A percentile compares a stretch with the other conserved stretches of the same genome.
Evolutionary conservation across 2,888 invertebrate genomes (phyloP).

Genomic region (Chirona hameri): DNA sequence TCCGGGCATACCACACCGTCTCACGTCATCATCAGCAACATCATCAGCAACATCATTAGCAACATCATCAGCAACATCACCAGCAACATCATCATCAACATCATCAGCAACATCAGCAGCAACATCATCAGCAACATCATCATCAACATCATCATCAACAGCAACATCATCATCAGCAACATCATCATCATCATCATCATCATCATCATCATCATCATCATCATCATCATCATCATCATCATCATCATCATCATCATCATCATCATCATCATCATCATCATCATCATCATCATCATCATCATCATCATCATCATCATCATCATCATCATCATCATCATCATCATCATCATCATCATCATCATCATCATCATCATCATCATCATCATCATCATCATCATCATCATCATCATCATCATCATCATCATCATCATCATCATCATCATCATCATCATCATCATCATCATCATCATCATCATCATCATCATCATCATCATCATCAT

Average conservation of each 20-base stretch:
- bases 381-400: neutral
- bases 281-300: conserved; percentile 22
- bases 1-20: too few species aligned
- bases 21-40: too few species aligned
- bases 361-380: conserved; percentile 11
- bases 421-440: neutral
- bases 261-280: conserved; percentile 22
- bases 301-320: conserved; percentile 22
- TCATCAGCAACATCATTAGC: too few species aligned
- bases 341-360: conserved; percentile 22
- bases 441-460: conserved; percentile 22
- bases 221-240: conserved; percentile 22
- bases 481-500: conserved; percentile 22
- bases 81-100: too few species aligned
- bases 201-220: too few species aligned
- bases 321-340: conserved; percentile 22
- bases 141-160: too few species aligned
- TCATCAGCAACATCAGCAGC: too few species aligned
- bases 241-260: conserved; percentile 22
- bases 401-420: neutral
- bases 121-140: too few species aligned
- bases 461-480: conserved; percentile 22
- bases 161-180: too few species aligned
- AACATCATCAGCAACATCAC: too few species aligned
- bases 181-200: too few species aligned